phyloP scores from a whole-genome alignment of 2,113 vertebrate genomes.

The Oreochromis tanganicae region DNA sequence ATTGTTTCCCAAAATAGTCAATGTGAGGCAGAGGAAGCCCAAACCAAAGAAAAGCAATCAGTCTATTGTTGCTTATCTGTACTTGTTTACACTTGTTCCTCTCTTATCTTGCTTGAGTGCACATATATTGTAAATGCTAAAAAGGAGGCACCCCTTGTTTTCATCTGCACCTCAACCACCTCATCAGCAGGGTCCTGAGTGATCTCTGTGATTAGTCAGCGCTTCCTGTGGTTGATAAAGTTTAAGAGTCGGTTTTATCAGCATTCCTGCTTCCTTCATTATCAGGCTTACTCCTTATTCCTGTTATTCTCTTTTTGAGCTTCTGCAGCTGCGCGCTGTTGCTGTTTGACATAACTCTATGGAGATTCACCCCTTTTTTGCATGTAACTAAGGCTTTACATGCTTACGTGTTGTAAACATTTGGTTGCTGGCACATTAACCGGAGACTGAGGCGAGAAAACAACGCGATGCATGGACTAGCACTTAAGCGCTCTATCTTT shows the following conservation, averaged over 20 bases:
- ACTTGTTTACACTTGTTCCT: background rate
- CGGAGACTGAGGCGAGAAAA: background rate
- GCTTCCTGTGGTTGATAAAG: background rate
- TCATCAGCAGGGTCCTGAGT: background rate
- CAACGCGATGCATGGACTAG: background rate
- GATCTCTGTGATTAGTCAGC: constrained; percentile 12
- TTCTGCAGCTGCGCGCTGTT: background rate
- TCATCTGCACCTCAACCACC: background rate
- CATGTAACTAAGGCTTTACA: background rate
- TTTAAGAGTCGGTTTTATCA: constrained; percentile 14
- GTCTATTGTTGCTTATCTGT: background rate
- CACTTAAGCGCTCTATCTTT: background rate
- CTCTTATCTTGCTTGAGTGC: background rate
- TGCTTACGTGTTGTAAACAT: background rate
- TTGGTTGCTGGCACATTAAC: background rate
- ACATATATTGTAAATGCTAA: background rate
- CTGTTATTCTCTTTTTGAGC: background rate
- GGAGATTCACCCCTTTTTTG: background rate
- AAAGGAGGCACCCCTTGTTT: background rate
- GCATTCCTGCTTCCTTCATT: background rate
- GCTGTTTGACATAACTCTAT: background rate
- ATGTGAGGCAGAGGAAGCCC: background rate
- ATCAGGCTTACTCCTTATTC: constrained; percentile 10
- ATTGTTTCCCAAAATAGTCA: background rate
- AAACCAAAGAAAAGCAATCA: background rate